Evolutionary conservation across 2,888 invertebrate species (phyloP).

Genomic region (Lydus trimaculatus): DNA sequence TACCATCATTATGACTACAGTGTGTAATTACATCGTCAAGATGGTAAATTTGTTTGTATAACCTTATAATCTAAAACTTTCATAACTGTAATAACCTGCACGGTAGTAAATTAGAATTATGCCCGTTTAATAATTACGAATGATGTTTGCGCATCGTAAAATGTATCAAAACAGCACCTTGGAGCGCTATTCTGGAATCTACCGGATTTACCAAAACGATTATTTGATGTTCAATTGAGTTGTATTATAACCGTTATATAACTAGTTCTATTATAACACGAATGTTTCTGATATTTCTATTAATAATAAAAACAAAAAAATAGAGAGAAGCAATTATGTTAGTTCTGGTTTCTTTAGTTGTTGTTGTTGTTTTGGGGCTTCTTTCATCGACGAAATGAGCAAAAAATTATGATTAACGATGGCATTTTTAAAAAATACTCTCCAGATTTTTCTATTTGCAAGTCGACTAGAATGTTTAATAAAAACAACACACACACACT

Average conservation of each 20-base stretch:
- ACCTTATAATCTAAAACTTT: conserved; percentile 43
- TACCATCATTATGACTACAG: background rate
- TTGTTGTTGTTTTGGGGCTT: background rate
- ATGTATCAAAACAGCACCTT: conserved; percentile 49
- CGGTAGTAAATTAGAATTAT: conserved; percentile 47
- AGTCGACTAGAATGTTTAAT: conserved; percentile 1
- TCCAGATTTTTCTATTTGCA: background rate
- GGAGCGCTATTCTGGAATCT: conserved; percentile 44
- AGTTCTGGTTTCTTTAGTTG: background rate
- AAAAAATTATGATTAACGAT: conserved; percentile 10
- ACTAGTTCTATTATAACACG: background rate
- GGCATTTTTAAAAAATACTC: background rate
- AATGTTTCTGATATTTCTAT: background rate
- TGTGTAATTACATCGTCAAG: conserved; percentile 28
- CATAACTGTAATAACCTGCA: conserved; percentile 45
- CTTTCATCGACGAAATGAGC: conserved; percentile 1
- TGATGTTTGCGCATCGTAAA: conserved; percentile 49
- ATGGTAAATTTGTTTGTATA: conserved; percentile 41
- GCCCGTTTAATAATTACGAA: conserved; percentile 49
- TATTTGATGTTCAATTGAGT: conserved; percentile 27
- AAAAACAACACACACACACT: background rate
- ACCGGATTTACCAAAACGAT: conserved; percentile 33
- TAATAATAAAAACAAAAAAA: background rate
- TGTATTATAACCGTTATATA: conserved; percentile 1
- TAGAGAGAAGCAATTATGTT: background rate